These are phyloP conservation scores for Canis aureus DNA, from an alignment of 2,113 vertebrate species.

Conservation along the genomic window DNA sequence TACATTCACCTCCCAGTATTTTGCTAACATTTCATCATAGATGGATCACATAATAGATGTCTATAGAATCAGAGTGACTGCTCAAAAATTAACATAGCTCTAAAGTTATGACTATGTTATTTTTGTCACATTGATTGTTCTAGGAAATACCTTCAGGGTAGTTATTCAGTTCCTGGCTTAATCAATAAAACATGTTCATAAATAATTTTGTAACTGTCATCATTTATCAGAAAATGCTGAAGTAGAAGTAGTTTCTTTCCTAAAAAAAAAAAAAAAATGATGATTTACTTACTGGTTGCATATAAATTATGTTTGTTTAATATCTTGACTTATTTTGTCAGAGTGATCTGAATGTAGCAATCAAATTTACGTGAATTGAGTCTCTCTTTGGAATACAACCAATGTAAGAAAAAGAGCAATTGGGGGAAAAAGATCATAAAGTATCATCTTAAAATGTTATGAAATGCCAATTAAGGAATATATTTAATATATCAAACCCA, in stretches of 20 bases:
- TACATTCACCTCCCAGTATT: not conserved
- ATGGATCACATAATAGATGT: not conserved
- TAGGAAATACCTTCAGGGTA: not conserved
- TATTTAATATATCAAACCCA: not conserved
- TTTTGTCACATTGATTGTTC: conserved; percentile 14
- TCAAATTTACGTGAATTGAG: not conserved
- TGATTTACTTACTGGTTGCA: not conserved
- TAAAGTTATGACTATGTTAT: not conserved
- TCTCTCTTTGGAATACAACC: not conserved
- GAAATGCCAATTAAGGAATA: not conserved
- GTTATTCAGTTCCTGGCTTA: not conserved
- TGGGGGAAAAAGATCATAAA: not conserved
- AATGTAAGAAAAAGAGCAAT: not conserved
- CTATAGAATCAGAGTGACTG: not conserved
- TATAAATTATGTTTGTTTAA: not conserved
- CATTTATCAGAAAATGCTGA: not conserved
- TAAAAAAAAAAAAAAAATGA: not conserved
- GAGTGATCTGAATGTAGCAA: not conserved
- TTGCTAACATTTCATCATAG: not conserved
- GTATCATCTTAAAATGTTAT: not conserved
- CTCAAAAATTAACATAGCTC: conserved; percentile 24
- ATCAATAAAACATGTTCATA: conserved; percentile 51
- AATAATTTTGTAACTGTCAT: conserved; percentile 43
- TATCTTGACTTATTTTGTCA: not conserved
- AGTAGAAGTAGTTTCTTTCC: not conserved